A percentile compares a stretch with the other conserved stretches of the same genome.
phyloP scores from a whole-genome alignment of 2,113 vertebrate genomes.

The Triplophysa dalaica region DNA sequence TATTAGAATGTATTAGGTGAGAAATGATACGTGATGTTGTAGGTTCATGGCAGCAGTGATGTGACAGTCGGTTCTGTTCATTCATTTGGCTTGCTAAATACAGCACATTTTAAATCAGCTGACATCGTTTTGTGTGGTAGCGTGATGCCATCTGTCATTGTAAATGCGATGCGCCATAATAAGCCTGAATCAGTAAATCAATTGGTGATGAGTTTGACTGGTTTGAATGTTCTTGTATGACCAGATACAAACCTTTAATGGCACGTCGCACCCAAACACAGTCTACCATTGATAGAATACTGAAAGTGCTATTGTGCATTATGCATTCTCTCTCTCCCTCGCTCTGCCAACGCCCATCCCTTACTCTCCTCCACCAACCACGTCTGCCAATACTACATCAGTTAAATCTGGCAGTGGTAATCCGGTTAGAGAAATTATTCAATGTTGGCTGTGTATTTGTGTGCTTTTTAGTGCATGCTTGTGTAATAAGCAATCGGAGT shows the following conservation, averaged over 20 bases:
- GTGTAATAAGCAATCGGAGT: background rate
- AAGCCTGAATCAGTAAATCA: slow-evolving; percentile 1
- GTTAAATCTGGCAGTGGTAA: too few species aligned
- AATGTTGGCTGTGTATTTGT: background rate
- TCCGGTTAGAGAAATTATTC: too few species aligned
- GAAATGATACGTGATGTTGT: background rate
- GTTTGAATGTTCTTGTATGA: background rate
- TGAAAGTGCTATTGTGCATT: slow-evolving; percentile 1
- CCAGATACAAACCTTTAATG: background rate
- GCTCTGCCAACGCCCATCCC: background rate
- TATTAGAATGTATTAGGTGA: background rate
- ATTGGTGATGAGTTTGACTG: background rate
- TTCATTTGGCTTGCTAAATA: slow-evolving; percentile 13
- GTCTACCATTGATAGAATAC: background rate
- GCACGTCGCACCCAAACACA: background rate
- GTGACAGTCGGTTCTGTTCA: background rate
- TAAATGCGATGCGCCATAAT: background rate
- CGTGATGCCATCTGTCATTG: slow-evolving; percentile 25
- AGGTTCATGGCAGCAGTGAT: background rate
- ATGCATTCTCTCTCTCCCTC: background rate
- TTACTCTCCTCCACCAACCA: background rate
- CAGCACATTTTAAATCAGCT: slow-evolving; percentile 4
- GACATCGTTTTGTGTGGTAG: slow-evolving; percentile 5
- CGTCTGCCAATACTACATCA: too few species aligned
- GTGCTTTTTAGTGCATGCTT: background rate